Evolutionary conservation across 2,113 vertebrate genomes (phyloP).

Genomic region (Vulpes vulpes): DNA sequence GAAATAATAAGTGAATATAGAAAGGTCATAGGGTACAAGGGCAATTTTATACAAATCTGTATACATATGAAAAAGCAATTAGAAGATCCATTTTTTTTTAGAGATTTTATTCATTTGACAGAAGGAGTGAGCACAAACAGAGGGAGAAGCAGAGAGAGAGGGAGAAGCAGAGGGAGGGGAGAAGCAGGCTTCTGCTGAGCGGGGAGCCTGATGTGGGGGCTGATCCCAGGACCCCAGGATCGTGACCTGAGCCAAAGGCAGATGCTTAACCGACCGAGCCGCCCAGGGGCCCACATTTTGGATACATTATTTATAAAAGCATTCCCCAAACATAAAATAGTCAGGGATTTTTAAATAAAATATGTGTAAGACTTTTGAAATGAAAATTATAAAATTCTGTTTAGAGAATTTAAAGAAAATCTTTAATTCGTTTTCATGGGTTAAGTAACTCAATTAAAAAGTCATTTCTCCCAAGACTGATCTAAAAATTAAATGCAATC

Average conservation of each 20-base stretch:
- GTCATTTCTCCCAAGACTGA: neutral
- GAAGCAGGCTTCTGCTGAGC: too few species aligned
- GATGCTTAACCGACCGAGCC: too few species aligned
- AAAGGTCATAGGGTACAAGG: neutral
- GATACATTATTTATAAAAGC: neutral
- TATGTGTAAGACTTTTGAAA: neutral
- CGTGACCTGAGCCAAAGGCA: too few species aligned
- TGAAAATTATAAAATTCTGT: neutral
- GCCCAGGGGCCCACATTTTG: neutral
- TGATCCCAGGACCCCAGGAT: too few species aligned
- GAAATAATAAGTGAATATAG: neutral
- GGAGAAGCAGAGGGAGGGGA: too few species aligned
- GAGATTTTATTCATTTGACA: too few species aligned
- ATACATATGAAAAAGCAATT: neutral
- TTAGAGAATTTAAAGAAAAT: constrained; percentile 25
- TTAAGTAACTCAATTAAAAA: neutral
- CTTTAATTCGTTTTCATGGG: neutral
- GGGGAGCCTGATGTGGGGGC: too few species aligned
- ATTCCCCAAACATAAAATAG: neutral
- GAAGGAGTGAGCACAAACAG: too few species aligned
- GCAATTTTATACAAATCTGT: neutral
- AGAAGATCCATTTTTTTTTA: neutral
- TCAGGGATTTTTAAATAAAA: neutral
- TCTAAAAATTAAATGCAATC: neutral
- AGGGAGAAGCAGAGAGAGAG: too few species aligned